Evolutionary conservation across 1,140 invertebrate genomes (phyloP), one percentile per base, ranked within the genome.

Genomic region (Ips typographus): DNA sequence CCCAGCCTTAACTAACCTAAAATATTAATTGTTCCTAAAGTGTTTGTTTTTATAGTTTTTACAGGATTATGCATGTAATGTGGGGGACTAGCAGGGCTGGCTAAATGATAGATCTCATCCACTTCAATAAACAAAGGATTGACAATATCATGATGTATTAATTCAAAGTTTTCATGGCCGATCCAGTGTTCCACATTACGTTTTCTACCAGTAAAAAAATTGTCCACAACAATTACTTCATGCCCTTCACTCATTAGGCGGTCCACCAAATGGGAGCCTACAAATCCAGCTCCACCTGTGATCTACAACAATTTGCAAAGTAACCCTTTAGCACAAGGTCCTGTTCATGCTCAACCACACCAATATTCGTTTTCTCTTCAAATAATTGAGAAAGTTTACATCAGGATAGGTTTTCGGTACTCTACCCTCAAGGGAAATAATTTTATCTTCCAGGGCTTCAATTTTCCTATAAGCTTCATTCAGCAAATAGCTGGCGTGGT

Each of bases 11-110:
- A 51, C 55, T 63, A 70, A 92, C 96, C 97, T 72, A 99, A 84
- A 86, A 99, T 94, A 84, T 99, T 99, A 72, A 99, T 98, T n/a
- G 98, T 99, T 44, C 97, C 97, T 73, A 99, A 86, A 22, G 96
- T 98, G 81, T 99, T 99, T 1, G 98, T 99, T 82, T 99, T 99
- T 65, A 99, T 96, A 36, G 98, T 99, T 84, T 99, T 99, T 0
- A 99, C 97, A 43, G 98, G 98, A 86, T 99, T 99, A 75, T 95
- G 91, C 98, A 99, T 99, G 78, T 99, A 99, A 84, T 99, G 97
- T 1, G 96, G 96, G 53, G 98, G 98, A 76, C 95, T 98, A 2
- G 98, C 98, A 40, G 98, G 98, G 77, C 95, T 98, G 1, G 98
- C 98, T 73, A 99, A 84, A 82, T 99, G 98, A 83, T 99, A 99